Conservation (phyloP, 2,888 invertebrate species). For the Eupsilia transversa region DNA sequence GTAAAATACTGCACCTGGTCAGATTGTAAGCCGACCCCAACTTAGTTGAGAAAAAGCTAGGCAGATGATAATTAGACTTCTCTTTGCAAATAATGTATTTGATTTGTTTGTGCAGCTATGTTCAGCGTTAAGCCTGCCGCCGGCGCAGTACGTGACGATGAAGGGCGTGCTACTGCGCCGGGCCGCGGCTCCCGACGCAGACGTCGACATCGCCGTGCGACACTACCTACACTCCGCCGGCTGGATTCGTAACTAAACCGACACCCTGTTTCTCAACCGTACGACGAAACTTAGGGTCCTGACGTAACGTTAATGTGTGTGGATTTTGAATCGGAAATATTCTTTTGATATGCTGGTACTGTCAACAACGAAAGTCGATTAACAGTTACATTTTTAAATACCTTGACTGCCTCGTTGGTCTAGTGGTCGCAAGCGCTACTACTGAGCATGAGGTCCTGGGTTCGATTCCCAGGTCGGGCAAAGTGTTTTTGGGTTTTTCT, state of each 20-base stretch:
- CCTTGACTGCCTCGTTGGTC: too few relatives aligned
- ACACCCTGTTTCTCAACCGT: constrained; percentile 47
- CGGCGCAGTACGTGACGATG: constrained; percentile 96
- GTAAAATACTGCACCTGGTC: too few relatives aligned
- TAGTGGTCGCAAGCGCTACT: too few relatives aligned
- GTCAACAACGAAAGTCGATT: neutral
- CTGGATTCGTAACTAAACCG: constrained; percentile 82
- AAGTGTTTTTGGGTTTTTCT: too few relatives aligned
- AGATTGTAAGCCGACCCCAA: too few relatives aligned
- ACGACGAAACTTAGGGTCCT: neutral
- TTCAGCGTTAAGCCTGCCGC: constrained; percentile 94
- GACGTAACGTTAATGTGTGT: neutral
- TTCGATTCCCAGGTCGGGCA: too few relatives aligned
- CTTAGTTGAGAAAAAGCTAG: too few relatives aligned
- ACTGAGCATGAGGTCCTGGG: too few relatives aligned
- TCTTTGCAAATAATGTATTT: too few relatives aligned
- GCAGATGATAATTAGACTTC: too few relatives aligned
- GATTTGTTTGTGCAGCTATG: constrained; percentile 91
- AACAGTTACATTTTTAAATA: too few relatives aligned
- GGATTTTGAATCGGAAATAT: constrained; percentile 9
- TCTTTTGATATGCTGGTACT: neutral
- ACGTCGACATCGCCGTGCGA: constrained; percentile 80
- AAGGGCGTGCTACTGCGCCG: constrained; percentile 96
- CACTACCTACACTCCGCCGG: constrained; percentile 86
- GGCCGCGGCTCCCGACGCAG: constrained; percentile 80